These are phyloP conservation scores for Ceratina calcarata DNA, from an alignment of 1,140 invertebrate species.

Conservation along the genomic window DNA sequence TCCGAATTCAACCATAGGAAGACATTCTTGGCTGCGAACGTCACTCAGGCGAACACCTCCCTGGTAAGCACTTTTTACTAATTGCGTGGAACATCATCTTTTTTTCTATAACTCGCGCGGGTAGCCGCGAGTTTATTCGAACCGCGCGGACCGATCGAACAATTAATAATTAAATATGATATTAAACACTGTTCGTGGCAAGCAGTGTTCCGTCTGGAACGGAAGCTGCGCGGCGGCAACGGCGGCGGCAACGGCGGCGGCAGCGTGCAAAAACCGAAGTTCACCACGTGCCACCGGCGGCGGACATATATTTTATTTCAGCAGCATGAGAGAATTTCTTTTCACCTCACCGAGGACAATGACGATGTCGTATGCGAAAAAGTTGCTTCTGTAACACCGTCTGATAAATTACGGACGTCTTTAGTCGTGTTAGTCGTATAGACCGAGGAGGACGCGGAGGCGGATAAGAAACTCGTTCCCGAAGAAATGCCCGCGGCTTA, in stretches of 20 bases:
- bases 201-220: no score
- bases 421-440: constrained; percentile 32
- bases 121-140: no score
- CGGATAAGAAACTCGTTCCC: constrained; percentile 51
- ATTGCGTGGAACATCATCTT: not conserved
- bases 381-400: constrained; percentile 31
- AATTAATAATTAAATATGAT: no score
- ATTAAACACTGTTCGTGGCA: no score
- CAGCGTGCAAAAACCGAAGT: no score
- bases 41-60: constrained; percentile 87
- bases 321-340: constrained; percentile 37
- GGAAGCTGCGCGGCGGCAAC: no score
- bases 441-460: not conserved
- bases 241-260: no score
- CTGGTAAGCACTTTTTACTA: constrained; percentile 80
- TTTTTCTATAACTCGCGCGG: not conserved
- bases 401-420: constrained; percentile 39
- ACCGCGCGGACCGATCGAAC: no score
- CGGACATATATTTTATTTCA: constrained; percentile 2
- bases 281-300: no score
- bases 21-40: constrained; percentile 88
- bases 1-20: constrained; percentile 81
- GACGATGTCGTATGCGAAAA: constrained; percentile 55
- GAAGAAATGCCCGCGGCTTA: constrained; percentile 22
- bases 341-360: constrained; percentile 38